phyloP scores from a whole-genome alignment of 1,140 invertebrate genomes.

The Leptoteleia sp. region DNA sequence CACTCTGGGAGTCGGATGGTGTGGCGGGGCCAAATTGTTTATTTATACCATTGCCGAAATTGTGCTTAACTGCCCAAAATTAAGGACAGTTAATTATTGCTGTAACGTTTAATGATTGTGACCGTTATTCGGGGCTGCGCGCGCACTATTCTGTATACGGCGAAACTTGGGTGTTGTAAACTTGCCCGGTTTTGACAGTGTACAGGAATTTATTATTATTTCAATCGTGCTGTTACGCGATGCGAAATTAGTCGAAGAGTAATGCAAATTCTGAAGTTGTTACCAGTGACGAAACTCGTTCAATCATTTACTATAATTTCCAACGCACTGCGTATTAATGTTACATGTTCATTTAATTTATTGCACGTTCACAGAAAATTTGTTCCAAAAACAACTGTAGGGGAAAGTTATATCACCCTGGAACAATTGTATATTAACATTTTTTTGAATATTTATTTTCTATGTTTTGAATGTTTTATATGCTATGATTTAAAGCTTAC shows the following conservation, averaged over 20 bases:
- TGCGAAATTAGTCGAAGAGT: conserved; percentile 31
- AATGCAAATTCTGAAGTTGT: conserved; percentile 22
- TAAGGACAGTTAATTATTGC: conserved; percentile 20
- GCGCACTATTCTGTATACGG: conserved; percentile 4
- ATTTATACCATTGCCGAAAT: conserved; percentile 2
- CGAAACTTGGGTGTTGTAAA: conserved; percentile 28
- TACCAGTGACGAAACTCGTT: conserved; percentile 21
- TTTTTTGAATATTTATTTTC: too few relatives aligned
- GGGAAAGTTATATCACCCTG: too few relatives aligned
- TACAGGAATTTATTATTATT: conserved; percentile 38
- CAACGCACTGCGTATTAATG: conserved; percentile 9
- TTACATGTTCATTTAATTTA: conserved; percentile 36
- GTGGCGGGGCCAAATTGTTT: too few relatives aligned
- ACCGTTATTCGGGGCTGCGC: conserved; percentile 16
- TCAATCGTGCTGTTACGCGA: not conserved
- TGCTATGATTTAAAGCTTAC: too few relatives aligned
- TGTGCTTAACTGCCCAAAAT: conserved; percentile 6
- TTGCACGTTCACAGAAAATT: too few relatives aligned
- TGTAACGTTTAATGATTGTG: conserved; percentile 12
- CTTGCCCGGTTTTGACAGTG: conserved; percentile 22
- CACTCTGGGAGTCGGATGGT: too few relatives aligned
- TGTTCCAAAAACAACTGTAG: too few relatives aligned
- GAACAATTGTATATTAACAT: too few relatives aligned
- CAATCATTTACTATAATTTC: conserved; percentile 25
- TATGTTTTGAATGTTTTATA: too few relatives aligned